Evolutionary conservation across 2,113 vertebrate genomes (phyloP).

Genomic region (Malurus cyaneus): DNA sequence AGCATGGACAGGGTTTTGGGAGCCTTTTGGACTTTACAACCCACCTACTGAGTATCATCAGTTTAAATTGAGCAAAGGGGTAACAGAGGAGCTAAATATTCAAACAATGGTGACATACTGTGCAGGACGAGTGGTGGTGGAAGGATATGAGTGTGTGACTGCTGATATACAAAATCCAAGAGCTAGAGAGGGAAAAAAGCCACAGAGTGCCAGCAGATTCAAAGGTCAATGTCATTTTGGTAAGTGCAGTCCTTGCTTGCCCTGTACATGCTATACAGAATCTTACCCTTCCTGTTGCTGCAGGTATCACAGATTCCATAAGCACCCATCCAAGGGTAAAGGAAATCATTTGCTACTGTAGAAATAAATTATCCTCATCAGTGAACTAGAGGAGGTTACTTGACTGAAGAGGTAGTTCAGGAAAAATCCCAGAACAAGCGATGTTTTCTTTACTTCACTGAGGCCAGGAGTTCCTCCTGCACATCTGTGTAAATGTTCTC

Average conservation of each 20-base stretch:
- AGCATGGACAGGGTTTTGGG: background rate
- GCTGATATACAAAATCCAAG: background rate
- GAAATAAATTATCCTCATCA: background rate
- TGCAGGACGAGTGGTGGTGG: background rate
- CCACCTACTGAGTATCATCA: background rate
- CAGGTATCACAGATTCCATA: background rate
- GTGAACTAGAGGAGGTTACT: background rate
- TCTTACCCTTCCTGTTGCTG: rapidly evolving
- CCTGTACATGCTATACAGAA: background rate
- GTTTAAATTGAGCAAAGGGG: background rate
- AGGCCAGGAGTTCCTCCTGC: background rate
- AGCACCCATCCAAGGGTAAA: background rate
- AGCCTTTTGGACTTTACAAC: background rate
- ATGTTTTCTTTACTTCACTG: background rate
- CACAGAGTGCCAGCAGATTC: background rate
- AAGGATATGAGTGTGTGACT: background rate
- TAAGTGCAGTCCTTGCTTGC: background rate
- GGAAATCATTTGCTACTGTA: background rate
- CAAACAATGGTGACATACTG: background rate
- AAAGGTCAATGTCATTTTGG: background rate
- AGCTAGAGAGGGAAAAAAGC: background rate
- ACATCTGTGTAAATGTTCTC: background rate
- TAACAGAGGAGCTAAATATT: background rate
- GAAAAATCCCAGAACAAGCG: background rate
- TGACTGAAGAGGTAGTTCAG: background rate